Evolutionary conservation across 2,113 vertebrate species (phyloP).

Genomic region (Heterocephalus glaber): DNA sequence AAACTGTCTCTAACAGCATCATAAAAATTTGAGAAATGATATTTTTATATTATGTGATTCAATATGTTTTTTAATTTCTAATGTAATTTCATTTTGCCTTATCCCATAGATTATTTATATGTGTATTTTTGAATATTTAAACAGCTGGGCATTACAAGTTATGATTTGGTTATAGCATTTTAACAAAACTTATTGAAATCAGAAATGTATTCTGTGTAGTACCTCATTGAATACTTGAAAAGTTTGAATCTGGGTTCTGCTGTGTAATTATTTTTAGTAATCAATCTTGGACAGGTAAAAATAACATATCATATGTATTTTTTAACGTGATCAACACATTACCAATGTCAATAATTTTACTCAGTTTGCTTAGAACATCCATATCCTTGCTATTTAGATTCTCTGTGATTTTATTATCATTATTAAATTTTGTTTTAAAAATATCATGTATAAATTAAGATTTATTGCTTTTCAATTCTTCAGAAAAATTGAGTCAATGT

Average conservation of each 20-base stretch:
- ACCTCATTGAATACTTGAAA: background rate
- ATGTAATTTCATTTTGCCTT: background rate
- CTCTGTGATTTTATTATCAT: background rate
- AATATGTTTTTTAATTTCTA: background rate
- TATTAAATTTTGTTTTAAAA: background rate
- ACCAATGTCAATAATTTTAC: background rate
- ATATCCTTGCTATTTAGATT: background rate
- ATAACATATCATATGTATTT: background rate
- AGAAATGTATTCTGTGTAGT: background rate
- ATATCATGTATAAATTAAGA: background rate
- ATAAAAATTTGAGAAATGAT: background rate
- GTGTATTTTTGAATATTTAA: background rate
- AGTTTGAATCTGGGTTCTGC: background rate
- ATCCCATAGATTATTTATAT: background rate
- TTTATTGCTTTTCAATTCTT: background rate
- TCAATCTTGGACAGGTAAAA: background rate
- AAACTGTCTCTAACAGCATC: background rate
- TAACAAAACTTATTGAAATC: background rate
- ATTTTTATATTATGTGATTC: background rate
- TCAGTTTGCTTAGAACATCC: background rate
- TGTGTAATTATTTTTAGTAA: background rate
- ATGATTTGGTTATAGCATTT: background rate
- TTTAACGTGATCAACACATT: background rate
- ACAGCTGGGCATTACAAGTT: background rate
- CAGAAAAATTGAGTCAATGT: background rate